Conservation (phyloP, 2,888 invertebrate species). For the Coenonympha arcania region DNA sequence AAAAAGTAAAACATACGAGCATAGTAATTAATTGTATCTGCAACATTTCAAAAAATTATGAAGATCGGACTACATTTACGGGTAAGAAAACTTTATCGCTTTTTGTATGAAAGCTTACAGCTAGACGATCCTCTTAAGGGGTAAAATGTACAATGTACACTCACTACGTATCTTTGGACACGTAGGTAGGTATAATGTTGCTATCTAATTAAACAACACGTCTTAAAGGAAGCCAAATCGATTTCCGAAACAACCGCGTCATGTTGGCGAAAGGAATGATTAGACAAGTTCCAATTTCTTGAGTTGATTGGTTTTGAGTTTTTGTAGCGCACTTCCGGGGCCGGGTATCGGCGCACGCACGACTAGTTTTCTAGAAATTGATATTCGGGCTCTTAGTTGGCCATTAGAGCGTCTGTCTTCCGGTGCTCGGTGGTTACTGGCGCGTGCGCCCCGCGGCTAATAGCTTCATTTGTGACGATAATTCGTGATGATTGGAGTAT, state of each 20-base stretch:
- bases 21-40: no score
- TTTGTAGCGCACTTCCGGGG: constrained; percentile 69
- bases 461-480: constrained; percentile 69
- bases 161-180: constrained; percentile 4
- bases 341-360: constrained; percentile 57
- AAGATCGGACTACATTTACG: no score
- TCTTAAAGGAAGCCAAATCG: constrained; percentile 50
- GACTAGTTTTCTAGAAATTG: constrained; percentile 65
- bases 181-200: no score
- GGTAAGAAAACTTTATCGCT: no score
- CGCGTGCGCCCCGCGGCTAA: constrained; percentile 57
- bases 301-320: constrained; percentile 61
- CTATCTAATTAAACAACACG: constrained; percentile 55
- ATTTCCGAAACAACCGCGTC: constrained; percentile 42
- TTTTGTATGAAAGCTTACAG: no score
- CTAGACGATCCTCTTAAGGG: no score
- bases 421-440: constrained; percentile 53
- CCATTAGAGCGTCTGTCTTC: constrained; percentile 70
- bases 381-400: constrained; percentile 68
- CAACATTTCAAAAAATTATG: no score
- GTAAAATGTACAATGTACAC: no score
- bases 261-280: constrained; percentile 54
- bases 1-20: no score
- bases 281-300: constrained; percentile 57
- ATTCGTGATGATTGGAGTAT: constrained; percentile 44